Evolutionary conservation across 2,888 invertebrate genomes (phyloP).

Genomic region (Lycophotia porphyrea): DNA sequence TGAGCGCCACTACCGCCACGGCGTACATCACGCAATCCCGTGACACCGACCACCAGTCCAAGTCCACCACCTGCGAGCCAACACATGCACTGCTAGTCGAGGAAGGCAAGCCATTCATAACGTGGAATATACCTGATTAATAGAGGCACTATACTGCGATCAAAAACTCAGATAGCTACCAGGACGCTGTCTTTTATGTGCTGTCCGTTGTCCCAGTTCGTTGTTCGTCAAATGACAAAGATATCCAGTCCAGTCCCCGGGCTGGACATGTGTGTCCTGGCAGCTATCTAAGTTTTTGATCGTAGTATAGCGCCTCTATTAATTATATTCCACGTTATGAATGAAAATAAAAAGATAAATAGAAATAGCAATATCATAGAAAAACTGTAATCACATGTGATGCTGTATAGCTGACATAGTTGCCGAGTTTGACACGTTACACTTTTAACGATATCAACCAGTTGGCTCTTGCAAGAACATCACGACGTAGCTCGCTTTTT

Average conservation of each 20-base stretch:
- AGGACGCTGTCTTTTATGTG: too few species aligned
- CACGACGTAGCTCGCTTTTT: neutral
- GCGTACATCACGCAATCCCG: slow-evolving; percentile 94
- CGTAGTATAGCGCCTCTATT: too few species aligned
- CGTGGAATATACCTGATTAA: neutral
- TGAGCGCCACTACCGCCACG: slow-evolving; percentile 92
- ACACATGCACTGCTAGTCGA: slow-evolving; percentile 27
- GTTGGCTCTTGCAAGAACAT: neutral
- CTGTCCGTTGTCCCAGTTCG: too few species aligned
- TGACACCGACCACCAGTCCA: slow-evolving; percentile 95
- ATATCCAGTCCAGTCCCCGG: neutral
- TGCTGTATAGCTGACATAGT: neutral
- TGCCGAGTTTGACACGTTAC: neutral
- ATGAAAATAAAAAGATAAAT: too few species aligned
- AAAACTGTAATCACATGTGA: neutral
- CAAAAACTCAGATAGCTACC: neutral
- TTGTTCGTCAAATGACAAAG: too few species aligned
- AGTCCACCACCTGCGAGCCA: slow-evolving; percentile 89
- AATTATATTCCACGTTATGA: too few species aligned
- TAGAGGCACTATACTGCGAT: neutral
- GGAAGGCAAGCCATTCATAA: neutral
- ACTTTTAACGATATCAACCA: neutral
- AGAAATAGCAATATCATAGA: too few species aligned
- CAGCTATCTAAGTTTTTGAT: too few species aligned
- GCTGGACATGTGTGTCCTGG: too few species aligned